These are phyloP conservation scores for Balaeniceps rex DNA, from an alignment of 2,113 vertebrate genomes.

Conservation along the genomic window DNA sequence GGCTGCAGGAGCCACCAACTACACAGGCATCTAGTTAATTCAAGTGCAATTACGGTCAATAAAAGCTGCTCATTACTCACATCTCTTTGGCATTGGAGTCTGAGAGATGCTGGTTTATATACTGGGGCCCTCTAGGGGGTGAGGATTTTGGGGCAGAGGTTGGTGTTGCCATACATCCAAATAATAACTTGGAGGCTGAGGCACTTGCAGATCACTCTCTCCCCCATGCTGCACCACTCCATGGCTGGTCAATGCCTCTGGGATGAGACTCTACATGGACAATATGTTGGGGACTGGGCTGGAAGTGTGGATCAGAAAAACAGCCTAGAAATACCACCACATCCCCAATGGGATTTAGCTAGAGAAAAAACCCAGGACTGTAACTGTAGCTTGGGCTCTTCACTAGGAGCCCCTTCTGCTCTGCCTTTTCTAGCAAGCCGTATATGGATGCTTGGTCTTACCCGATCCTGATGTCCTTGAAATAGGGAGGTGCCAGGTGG, in stretches of 20 bases:
- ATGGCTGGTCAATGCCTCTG: background rate
- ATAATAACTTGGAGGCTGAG: background rate
- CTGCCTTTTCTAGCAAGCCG: background rate
- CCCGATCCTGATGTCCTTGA: background rate
- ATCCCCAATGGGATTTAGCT: background rate
- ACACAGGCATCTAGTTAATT: conserved; percentile 6
- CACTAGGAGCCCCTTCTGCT: background rate
- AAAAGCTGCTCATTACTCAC: background rate
- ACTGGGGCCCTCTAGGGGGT: background rate
- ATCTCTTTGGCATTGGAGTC: background rate
- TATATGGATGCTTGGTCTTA: background rate
- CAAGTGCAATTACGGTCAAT: background rate
- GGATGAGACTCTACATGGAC: background rate
- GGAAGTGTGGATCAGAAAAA: background rate
- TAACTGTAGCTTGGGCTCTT: background rate
- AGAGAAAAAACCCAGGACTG: background rate
- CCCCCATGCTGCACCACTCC: background rate
- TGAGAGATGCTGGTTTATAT: background rate
- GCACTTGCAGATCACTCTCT: background rate
- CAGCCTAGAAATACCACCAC: background rate
- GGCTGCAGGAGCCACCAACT: conserved; percentile 4
- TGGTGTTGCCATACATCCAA: background rate
- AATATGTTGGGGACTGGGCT: background rate
- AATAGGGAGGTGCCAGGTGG: background rate
- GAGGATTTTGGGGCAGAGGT: background rate